phyloP scores from a whole-genome alignment of 2,888 invertebrate species.

The Kuschelorhynchus macadamiae region DNA sequence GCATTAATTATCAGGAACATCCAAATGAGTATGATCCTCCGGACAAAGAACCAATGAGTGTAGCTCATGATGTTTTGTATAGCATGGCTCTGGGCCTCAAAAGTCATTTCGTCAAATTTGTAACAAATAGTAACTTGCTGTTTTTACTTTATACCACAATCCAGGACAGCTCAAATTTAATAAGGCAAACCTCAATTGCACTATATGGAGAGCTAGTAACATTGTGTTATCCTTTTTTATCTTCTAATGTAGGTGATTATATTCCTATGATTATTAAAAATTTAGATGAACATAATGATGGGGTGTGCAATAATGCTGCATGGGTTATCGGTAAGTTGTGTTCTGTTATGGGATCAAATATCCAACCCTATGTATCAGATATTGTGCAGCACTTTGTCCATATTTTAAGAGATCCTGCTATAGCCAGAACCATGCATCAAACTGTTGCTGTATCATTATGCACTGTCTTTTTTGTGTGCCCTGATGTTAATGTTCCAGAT shows the following conservation, averaged over 20 bases:
- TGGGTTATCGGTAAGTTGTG: slow-evolving; percentile 99
- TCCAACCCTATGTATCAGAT: slow-evolving; percentile 90
- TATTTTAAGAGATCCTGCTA: slow-evolving; percentile 94
- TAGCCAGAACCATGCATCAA: slow-evolving; percentile 97
- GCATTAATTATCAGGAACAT: slow-evolving; percentile 74
- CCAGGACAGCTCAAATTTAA: slow-evolving; percentile 82
- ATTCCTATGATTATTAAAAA: slow-evolving; percentile 96
- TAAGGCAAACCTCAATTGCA: slow-evolving; percentile 82
- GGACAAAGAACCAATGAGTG: slow-evolving; percentile 81
- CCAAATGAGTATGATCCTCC: slow-evolving; percentile 79
- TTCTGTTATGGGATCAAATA: slow-evolving; percentile 93
- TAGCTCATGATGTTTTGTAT: slow-evolving; percentile 80
- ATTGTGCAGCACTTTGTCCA: slow-evolving; percentile 91
- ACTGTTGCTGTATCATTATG: slow-evolving; percentile 99
- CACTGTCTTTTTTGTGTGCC: slow-evolving; percentile 99
- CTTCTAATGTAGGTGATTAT: slow-evolving; percentile 94
- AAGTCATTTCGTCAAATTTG: slow-evolving; percentile 77
- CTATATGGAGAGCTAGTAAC: slow-evolving; percentile 83
- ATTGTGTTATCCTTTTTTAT: slow-evolving; percentile 88
- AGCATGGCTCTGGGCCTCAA: slow-evolving; percentile 81
- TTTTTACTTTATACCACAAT: slow-evolving; percentile 79
- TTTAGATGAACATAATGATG: slow-evolving; percentile 95
- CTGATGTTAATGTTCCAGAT: slow-evolving; percentile 88
- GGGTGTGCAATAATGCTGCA: slow-evolving; percentile 99
- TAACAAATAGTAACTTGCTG: slow-evolving; percentile 77